phyloP scores from a whole-genome alignment of 2,113 vertebrate genomes.

The Naja naja region DNA sequence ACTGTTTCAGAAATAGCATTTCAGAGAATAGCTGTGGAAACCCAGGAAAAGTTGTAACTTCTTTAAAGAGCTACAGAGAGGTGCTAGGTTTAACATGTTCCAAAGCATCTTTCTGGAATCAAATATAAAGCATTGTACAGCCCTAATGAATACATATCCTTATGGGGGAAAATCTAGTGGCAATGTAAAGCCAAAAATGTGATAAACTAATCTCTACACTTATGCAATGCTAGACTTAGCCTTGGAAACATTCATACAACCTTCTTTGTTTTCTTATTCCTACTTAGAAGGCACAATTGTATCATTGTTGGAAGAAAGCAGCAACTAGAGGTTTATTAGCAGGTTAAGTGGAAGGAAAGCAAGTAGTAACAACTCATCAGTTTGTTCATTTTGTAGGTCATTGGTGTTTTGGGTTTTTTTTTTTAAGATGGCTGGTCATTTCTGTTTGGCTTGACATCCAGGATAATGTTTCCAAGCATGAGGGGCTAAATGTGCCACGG shows the following conservation, averaged over 20 bases:
- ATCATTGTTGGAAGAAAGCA: background rate
- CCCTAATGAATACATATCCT: background rate
- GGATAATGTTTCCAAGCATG: background rate
- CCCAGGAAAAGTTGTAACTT: background rate
- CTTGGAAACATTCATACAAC: background rate
- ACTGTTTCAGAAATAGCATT: background rate
- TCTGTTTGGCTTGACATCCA: background rate
- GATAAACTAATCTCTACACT: background rate
- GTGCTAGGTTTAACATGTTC: background rate
- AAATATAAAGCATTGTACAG: background rate
- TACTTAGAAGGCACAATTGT: background rate
- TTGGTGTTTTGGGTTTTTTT: background rate
- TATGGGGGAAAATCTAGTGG: background rate
- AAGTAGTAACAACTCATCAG: background rate
- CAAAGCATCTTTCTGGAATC: background rate
- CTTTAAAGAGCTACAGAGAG: background rate
- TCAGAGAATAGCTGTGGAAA: background rate
- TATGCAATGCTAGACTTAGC: background rate
- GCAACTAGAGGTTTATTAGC: background rate
- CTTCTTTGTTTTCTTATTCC: background rate
- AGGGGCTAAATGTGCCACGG: too few relatives aligned
- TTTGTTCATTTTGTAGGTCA: background rate
- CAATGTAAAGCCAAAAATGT: background rate
- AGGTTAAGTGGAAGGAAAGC: background rate
- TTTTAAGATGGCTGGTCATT: background rate